Base-by-base conservation (phyloP, 2,797 vertebrate species). In the Corythornis leucogaster region DNA sequence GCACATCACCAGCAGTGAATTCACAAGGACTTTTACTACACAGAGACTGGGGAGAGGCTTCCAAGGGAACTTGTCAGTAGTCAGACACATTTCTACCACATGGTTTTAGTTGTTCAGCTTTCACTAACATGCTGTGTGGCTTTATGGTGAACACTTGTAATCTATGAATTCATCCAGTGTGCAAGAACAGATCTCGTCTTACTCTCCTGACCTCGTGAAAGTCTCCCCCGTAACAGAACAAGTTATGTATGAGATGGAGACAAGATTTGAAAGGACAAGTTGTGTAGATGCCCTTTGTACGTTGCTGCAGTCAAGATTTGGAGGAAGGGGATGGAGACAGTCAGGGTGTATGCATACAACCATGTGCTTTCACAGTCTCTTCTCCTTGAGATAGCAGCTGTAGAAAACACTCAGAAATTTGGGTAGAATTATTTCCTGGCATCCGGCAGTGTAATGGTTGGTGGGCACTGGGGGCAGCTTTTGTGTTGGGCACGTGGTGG, bases 181-280 rank as follows among this genome's bases (percentile, higher is more conserved):
- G 64, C 43, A 19, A 31, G 71, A 82, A 0, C 8, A 61, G 42
- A 51, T 54, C 83, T 61, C 2, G 1, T 45, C 59, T 78, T 57
- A 57, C 75, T 86, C 33, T 61, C 48, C 53, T 89, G 51, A 51
- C 61, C 54, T 66, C n/a, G 67, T 3, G 9, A 74, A 79, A 90
- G 59, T 48, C 67, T 73, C 21, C 48, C 51, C 69, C 0, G 0
- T 50, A 68, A 61, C n/a, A 77, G 75, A 87, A 15, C 24, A 25
- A 67, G 77, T 57, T 63, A 66, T 5, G 2, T 87, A 2, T 26
- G 82, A 73, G 45, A 11, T 30, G 63, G 64, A 94, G 61, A 62
- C 70, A 77, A 61, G 64, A 40, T 76, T 62, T 86, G 85, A 93
- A 86, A 85, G 61, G 42, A 76, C 63, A n/a, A 6, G 16, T 81